Conservation (phyloP, 2,113 vertebrate genomes). For the Xenopus tropicalis region UCB_Xtro_10.0 CM004443.2:189826501-189827000, state of each 20-base stretch:
- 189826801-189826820: slow-evolving; percentile 92
- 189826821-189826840: slow-evolving; percentile 96
- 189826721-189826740: slow-evolving; percentile 81
- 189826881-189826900: too few species aligned
- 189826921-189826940: too few species aligned
- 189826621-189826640: slow-evolving; percentile 73
- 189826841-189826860: slow-evolving; percentile 78
- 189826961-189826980: too few species aligned
- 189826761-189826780: slow-evolving; percentile 87
- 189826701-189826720: slow-evolving; percentile 76
- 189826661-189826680: slow-evolving; percentile 93
- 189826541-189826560: slow-evolving; percentile 47
- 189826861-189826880: background rate
- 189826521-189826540: slow-evolving; percentile 27
- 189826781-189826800: slow-evolving; percentile 90
- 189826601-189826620: slow-evolving; percentile 82
- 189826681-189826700: slow-evolving; percentile 95
- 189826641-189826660: slow-evolving; percentile 85
- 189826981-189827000: too few species aligned
- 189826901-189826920: too few species aligned
- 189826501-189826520: slow-evolving; percentile 27
- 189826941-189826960: too few species aligned
- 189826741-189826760: slow-evolving; percentile 83
- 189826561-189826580: slow-evolving; percentile 79
- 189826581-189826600: slow-evolving; percentile 76